Percentiles rank a stretch among this genome's conserved stretches.
Conservation (phyloP, 30 jellyfish, hydroid and myxozoan species). For the Turritopsis dohrnii region DNA sequence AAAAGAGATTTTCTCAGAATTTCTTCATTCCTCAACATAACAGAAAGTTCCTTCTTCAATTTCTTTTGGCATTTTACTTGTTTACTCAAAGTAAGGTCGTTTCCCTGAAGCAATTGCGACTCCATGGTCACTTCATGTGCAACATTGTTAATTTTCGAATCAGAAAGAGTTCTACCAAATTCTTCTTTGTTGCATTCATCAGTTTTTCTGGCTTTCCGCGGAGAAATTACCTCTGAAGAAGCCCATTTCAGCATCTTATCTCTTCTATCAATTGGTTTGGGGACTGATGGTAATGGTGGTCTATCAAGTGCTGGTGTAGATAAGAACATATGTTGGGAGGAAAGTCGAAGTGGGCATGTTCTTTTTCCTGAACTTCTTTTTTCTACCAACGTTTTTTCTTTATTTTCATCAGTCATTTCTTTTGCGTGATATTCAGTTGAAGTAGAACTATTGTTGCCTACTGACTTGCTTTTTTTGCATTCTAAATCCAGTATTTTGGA, state of each 20-base stretch:
- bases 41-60: neutral
- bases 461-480: neutral
- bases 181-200: neutral
- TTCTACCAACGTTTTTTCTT: neutral
- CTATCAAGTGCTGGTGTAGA: slow-evolving; percentile 30
- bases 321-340: neutral
- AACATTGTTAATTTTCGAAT: neutral
- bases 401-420: neutral
- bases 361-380: neutral
- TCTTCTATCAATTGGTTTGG: slow-evolving; percentile 24
- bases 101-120: neutral
- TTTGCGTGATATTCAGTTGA: neutral
- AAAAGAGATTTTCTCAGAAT: neutral
- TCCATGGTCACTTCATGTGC: neutral
- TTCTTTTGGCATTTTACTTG: neutral
- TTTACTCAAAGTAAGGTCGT: neutral
- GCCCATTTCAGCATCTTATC: slow-evolving; percentile 7
- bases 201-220: neutral
- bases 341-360: neutral
- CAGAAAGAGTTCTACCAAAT: slow-evolving; percentile 11
- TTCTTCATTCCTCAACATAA: neutral
- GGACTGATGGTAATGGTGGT: slow-evolving; percentile 34
- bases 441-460: neutral
- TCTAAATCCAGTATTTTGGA: neutral
- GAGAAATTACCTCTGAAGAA: slow-evolving; percentile 2